Percentiles rank a stretch among this genome's conserved stretches.
Evolutionary conservation across 2,888 invertebrate genomes (phyloP).

Genomic region (Melinopterus prodromus): DNA sequence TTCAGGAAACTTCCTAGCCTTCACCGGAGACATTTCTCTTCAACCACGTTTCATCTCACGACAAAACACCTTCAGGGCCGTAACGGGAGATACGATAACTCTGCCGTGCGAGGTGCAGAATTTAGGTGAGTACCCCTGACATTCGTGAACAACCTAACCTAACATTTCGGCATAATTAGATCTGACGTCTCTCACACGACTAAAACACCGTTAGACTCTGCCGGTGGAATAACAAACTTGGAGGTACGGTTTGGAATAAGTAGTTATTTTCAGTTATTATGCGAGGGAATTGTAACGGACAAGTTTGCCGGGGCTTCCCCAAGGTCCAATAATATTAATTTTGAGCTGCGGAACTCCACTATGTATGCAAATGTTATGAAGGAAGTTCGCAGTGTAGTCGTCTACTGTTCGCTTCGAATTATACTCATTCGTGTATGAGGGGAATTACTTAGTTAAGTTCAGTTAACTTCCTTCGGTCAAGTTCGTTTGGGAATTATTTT

Average conservation of each 20-base stretch:
- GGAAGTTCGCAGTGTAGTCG: background rate
- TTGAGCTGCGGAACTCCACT: background rate
- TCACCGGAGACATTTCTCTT: conserved; percentile 26
- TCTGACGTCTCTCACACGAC: background rate
- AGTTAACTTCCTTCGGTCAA: background rate
- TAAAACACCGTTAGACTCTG: too few species aligned
- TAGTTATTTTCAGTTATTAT: conserved; percentile 13
- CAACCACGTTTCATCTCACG: conserved; percentile 75
- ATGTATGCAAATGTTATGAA: conserved; percentile 4
- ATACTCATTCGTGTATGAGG: background rate
- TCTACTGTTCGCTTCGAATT: background rate
- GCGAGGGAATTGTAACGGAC: background rate
- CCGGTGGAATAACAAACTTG: background rate
- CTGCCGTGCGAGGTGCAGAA: conserved; percentile 84
- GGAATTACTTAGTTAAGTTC: background rate
- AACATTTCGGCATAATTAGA: background rate
- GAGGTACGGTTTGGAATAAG: background rate
- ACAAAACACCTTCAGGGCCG: conserved; percentile 79
- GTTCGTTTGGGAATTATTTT: background rate
- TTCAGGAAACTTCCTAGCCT: conserved; percentile 10
- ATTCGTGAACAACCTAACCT: background rate
- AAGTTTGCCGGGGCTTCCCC: background rate
- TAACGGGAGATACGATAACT: conserved; percentile 79
- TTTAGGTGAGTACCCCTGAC: conserved; percentile 67
- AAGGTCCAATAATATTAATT: conserved; percentile 4